These are phyloP conservation scores for Gasteruption jaculator DNA, from an alignment of 2,888 invertebrate genomes.

Conservation along the genomic window DNA sequence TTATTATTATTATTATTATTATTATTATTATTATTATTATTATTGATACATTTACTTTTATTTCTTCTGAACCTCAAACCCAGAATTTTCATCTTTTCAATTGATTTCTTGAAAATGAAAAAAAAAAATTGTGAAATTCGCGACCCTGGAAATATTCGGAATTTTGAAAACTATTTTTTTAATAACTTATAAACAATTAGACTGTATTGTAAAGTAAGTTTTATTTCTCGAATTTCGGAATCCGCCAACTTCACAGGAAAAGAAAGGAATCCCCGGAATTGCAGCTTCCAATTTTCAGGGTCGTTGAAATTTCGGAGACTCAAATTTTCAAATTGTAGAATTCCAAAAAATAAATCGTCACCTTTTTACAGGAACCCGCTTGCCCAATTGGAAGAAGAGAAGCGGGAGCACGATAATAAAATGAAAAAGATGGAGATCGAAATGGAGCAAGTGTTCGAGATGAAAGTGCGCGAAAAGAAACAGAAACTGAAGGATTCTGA, in stretches of 20 bases:
- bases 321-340: not conserved
- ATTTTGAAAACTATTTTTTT: constrained; percentile 14
- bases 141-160: constrained; percentile 14
- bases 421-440: constrained; percentile 99
- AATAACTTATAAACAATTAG: not conserved
- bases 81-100: not conserved
- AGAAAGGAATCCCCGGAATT: constrained; percentile 15
- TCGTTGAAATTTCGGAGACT: constrained; percentile 2
- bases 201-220: not conserved
- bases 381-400: constrained; percentile 98
- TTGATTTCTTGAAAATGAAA: not conserved
- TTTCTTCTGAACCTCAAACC: constrained; percentile 7
- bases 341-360: constrained; percentile 4
- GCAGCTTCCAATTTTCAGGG: constrained; percentile 2
- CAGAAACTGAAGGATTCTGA: constrained; percentile 95
- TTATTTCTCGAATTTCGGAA: too few relatives aligned
- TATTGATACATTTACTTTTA: constrained; percentile 2
- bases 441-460: constrained; percentile 98
- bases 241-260: too few relatives aligned
- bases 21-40: too few relatives aligned
- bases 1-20: too few relatives aligned
- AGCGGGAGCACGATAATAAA: constrained; percentile 90
- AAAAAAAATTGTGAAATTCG: not conserved
- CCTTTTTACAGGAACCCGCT: constrained; percentile 83
- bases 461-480: constrained; percentile 95